Percentiles rank a stretch among this genome's conserved stretches.
phyloP scores from a whole-genome alignment of 2,113 vertebrate species.

The Puma concolor region DNA sequence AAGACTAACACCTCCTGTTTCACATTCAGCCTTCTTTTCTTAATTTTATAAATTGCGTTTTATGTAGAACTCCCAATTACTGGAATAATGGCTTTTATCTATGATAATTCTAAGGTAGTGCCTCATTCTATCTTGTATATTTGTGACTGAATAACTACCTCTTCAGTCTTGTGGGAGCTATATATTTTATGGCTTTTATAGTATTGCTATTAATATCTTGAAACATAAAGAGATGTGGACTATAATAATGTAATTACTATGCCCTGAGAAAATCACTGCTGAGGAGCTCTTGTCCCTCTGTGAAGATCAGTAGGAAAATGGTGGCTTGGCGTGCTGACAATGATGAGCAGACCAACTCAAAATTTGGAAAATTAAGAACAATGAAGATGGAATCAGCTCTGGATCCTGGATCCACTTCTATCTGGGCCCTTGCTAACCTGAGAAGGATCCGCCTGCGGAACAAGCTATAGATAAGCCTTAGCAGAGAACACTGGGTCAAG shows the following conservation, averaged over 20 bases:
- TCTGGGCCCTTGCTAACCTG: neutral
- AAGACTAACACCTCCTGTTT: neutral
- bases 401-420: neutral
- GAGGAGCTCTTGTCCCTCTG: neutral
- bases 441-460: neutral
- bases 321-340: neutral
- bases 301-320: neutral
- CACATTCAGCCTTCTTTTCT: neutral
- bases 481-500: neutral
- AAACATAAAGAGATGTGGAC: neutral
- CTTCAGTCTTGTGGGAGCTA: neutral
- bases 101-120: neutral
- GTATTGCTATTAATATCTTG: constrained; percentile 31
- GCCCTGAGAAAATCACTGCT: neutral
- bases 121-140: neutral
- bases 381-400: neutral
- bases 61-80: neutral
- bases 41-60: neutral
- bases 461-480: neutral
- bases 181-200: neutral
- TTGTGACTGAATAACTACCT: constrained; percentile 37
- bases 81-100: neutral
- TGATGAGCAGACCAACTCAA: neutral
- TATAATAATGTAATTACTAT: neutral
- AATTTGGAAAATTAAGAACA: neutral